These are phyloP conservation scores for Andrena minutula DNA, from an alignment of 2,888 invertebrate species.

Conservation along the genomic window DNA sequence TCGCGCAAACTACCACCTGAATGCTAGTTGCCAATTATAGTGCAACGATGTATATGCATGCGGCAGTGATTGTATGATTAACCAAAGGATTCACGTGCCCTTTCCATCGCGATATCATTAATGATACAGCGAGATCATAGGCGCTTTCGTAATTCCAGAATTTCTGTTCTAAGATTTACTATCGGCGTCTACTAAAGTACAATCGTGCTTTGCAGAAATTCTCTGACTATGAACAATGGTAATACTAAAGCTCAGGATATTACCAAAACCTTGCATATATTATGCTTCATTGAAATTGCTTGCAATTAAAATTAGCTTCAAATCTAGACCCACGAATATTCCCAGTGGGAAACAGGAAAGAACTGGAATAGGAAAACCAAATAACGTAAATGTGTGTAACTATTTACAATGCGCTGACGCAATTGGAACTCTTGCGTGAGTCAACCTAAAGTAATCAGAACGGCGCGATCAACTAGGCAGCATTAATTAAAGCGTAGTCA, in stretches of 20 bases:
- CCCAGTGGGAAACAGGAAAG: neutral
- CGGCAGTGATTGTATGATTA: constrained; percentile 2
- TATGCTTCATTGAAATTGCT: too few relatives aligned
- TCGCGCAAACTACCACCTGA: neutral
- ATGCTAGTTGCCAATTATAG: constrained; percentile 43
- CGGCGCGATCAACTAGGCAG: neutral
- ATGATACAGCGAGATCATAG: neutral
- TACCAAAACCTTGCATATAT: too few relatives aligned
- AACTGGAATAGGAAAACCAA: neutral
- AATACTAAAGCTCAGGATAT: too few relatives aligned
- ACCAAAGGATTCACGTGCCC: neutral
- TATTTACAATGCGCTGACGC: neutral
- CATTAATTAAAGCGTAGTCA: constrained; percentile 34
- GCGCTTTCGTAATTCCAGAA: neutral
- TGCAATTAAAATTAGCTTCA: too few relatives aligned
- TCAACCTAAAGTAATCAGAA: neutral
- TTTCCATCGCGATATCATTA: neutral
- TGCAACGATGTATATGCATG: neutral
- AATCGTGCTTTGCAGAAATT: too few relatives aligned
- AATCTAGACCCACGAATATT: neutral
- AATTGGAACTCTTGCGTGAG: constrained; percentile 1
- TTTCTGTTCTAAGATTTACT: neutral
- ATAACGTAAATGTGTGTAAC: neutral
- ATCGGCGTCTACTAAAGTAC: too few relatives aligned
- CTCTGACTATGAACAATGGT: too few relatives aligned